phyloP scores from a whole-genome alignment of 2,113 vertebrate species.

The Bucco capensis region DNA sequence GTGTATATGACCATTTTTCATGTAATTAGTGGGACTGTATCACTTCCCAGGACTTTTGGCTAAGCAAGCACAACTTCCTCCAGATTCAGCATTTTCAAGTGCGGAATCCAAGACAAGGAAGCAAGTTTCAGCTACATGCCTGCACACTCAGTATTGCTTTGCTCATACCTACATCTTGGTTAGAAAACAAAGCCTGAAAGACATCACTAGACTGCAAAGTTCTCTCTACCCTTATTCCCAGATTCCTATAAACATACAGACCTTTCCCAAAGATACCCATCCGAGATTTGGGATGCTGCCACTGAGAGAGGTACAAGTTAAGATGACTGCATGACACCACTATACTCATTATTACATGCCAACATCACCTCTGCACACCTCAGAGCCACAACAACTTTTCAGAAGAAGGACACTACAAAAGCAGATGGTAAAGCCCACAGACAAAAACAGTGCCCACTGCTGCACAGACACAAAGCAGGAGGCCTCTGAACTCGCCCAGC shows the following conservation, averaged over 20 bases:
- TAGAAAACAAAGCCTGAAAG: background rate
- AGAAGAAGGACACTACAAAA: background rate
- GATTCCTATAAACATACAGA: rapidly evolving
- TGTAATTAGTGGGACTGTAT: background rate
- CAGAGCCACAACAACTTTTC: background rate
- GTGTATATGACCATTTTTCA: background rate
- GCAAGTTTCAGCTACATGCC: background rate
- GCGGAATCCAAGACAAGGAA: background rate
- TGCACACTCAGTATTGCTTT: background rate
- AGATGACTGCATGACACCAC: background rate
- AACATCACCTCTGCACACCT: background rate
- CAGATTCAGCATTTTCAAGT: background rate
- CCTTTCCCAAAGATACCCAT: background rate
- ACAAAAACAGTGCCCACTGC: background rate
- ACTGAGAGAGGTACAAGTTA: background rate
- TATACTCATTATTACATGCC: background rate
- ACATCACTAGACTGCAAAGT: background rate
- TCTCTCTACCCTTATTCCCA: background rate
- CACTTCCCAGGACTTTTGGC: background rate
- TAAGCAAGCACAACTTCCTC: background rate
- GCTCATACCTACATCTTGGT: background rate
- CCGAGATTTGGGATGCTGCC: background rate
- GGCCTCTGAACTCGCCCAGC: background rate
- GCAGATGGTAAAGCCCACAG: background rate
- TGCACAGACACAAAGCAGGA: background rate